phyloP scores from a whole-genome alignment of 2,797 vertebrate species.

The Anguilla obscura region DNA sequence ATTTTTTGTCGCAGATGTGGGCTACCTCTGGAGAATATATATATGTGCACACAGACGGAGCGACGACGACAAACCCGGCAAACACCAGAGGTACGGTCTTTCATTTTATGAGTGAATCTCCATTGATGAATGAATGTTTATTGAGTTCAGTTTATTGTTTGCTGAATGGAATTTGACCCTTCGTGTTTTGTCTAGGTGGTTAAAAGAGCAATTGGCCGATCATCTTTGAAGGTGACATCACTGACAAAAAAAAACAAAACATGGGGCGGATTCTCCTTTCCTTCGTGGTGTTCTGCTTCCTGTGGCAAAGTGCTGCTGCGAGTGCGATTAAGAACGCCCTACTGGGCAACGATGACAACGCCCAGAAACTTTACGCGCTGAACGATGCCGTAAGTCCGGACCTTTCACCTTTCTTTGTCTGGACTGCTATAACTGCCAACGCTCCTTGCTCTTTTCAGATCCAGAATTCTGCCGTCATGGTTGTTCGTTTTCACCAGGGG shows the following conservation, averaged over 20 bases:
- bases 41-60: background rate
- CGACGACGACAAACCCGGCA: background rate
- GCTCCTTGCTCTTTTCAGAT: background rate
- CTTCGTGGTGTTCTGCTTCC: background rate
- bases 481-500: background rate
- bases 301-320: background rate
- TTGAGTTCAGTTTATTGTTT: background rate
- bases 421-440: background rate
- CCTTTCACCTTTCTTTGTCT: background rate
- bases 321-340: background rate
- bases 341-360: background rate
- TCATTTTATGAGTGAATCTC: background rate
- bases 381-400: background rate
- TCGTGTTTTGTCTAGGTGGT: background rate
- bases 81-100: background rate
- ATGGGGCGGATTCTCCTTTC: background rate
- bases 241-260: background rate
- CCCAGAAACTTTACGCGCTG: background rate
- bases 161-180: too few relatives aligned
- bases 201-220: background rate
- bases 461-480: background rate
- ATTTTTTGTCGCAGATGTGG: background rate
- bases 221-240: background rate
- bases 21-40: conserved; percentile 4
- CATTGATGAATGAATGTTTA: background rate